Conservation (phyloP, 2,797 vertebrate genomes). For the Atherinosoma microstoma region DNA sequence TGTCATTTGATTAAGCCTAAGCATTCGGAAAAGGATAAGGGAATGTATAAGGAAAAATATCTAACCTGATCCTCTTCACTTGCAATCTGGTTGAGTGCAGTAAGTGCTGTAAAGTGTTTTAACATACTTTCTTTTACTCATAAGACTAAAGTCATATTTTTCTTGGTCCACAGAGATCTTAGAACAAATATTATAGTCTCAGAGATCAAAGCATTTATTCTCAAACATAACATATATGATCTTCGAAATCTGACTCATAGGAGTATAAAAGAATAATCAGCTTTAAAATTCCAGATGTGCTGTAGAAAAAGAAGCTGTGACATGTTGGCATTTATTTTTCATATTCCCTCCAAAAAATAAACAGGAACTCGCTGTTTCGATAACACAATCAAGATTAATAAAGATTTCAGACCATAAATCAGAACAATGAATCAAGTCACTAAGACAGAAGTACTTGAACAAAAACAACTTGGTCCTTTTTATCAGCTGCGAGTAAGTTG, state of each 20-base stretch:
- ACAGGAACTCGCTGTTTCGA: background rate
- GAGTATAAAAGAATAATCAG: slow-evolving; percentile 10
- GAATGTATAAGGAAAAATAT: slow-evolving; percentile 26
- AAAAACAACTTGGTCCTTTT: background rate
- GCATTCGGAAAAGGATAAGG: slow-evolving; percentile 65
- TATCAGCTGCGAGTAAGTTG: background rate
- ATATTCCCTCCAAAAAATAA: slow-evolving; percentile 11
- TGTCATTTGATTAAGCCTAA: slow-evolving; percentile 75
- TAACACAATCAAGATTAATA: background rate
- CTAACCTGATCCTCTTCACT: slow-evolving; percentile 40
- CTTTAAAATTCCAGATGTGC: slow-evolving; percentile 26
- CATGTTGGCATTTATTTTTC: slow-evolving; percentile 1
- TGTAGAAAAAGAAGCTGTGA: background rate
- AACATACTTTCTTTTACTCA: slow-evolving; percentile 24
- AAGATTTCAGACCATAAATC: background rate
- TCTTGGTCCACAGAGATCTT: background rate
- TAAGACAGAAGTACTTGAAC: background rate
- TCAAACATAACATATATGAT: slow-evolving; percentile 18
- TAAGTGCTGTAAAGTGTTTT: slow-evolving; percentile 40
- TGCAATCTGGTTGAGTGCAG: slow-evolving; percentile 24
- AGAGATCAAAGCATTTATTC: slow-evolving; percentile 12
- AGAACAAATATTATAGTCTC: background rate
- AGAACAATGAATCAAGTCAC: background rate
- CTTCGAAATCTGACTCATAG: background rate
- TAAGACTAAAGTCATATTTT: slow-evolving; percentile 32